These are phyloP conservation scores for Platysternon megacephalum DNA, from an alignment of 2,113 vertebrate species.

Conservation along the genomic window DNA sequence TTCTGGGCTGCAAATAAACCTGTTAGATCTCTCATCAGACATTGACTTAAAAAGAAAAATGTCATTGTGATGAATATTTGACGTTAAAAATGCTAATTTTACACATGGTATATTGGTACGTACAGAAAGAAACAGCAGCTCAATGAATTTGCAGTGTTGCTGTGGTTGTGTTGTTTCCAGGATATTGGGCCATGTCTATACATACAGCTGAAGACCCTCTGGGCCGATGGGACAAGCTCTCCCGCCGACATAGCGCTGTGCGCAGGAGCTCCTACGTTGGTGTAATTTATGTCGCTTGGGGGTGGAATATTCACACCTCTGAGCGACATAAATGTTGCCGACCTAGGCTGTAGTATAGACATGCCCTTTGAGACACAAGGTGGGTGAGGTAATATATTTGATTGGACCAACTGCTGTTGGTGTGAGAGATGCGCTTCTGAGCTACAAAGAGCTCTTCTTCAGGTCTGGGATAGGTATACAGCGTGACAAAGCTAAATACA, in stretches of 20 bases:
- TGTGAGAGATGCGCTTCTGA: neutral
- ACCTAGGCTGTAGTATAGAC: too few species aligned
- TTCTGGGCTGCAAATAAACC: neutral
- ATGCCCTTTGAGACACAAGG: neutral
- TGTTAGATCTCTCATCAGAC: neutral
- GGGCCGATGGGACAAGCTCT: too few species aligned
- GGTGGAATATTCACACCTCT: too few species aligned
- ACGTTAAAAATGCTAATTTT: neutral
- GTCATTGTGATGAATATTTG: neutral
- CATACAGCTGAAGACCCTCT: too few species aligned
- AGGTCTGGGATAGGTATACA: neutral
- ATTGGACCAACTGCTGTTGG: neutral
- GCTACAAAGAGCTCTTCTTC: neutral
- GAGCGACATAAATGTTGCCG: too few species aligned
- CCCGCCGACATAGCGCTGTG: too few species aligned
- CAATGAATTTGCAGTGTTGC: neutral
- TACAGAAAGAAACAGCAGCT: neutral
- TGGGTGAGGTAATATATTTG: neutral
- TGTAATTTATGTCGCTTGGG: too few species aligned
- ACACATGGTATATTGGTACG: neutral
- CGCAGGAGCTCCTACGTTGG: too few species aligned
- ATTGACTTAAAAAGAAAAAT: conserved; percentile 17
- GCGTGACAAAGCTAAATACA: neutral
- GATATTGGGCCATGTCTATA: neutral
- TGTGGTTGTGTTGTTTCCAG: neutral